Conservation (phyloP, 2,113 vertebrate genomes). For the Dinomys branickii region DNA sequence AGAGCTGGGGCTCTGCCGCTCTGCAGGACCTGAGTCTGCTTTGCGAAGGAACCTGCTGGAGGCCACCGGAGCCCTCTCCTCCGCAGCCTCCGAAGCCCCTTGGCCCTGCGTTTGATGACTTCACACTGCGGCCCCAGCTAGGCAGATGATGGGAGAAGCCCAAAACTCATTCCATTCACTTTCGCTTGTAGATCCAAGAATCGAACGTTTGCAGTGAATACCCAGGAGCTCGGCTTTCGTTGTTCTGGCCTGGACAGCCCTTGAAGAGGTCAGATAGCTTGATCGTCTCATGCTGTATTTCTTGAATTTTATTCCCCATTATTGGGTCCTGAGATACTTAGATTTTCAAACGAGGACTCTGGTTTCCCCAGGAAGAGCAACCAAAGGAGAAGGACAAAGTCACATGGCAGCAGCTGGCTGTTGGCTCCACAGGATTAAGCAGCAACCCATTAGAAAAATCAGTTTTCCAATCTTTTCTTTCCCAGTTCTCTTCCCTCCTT, state of each 20-base stretch:
- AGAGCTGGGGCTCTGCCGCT: background rate
- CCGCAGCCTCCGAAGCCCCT: rapidly evolving
- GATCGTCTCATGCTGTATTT: background rate
- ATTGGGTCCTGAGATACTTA: background rate
- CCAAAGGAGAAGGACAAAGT: background rate
- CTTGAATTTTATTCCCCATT: conserved; percentile 20
- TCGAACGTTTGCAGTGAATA: rapidly evolving
- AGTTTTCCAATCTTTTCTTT: conserved; percentile 38
- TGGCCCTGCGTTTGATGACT: background rate
- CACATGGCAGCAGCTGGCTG: background rate
- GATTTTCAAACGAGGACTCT: background rate
- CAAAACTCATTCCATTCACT: background rate
- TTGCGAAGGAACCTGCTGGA: too few relatives aligned
- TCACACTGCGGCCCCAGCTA: rapidly evolving
- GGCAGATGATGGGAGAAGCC: background rate
- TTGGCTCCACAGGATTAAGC: background rate
- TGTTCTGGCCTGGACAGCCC: background rate
- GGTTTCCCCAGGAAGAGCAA: background rate
- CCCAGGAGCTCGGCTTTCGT: background rate
- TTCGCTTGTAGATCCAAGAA: rapidly evolving
- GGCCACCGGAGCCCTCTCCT: background rate
- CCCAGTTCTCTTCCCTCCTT: conserved; percentile 37
- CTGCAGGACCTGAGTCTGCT: background rate
- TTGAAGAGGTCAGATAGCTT: background rate
- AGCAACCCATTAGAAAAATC: background rate